Conservation (phyloP, 2,113 vertebrate genomes). For the Steatornis caripensis region DNA sequence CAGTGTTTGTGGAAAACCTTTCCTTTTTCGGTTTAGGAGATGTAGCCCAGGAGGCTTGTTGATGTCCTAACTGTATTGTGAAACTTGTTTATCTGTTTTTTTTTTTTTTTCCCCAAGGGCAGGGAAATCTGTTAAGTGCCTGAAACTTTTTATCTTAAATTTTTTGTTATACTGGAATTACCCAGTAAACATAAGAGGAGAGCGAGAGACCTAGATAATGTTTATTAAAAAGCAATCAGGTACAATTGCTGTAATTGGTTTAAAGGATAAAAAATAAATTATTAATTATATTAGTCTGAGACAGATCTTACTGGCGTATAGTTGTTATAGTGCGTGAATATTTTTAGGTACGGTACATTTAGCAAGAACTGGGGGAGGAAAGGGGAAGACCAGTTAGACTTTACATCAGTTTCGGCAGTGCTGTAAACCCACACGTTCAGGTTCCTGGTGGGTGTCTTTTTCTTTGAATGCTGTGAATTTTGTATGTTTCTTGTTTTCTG, state of each 20-base stretch:
- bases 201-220: rapidly evolving
- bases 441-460: not conserved
- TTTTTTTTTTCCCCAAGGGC: not conserved
- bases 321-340: rapidly evolving
- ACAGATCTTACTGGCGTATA: not conserved
- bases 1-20: not conserved
- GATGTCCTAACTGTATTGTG: not conserved
- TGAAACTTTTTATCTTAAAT: not conserved
- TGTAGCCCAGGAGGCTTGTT: not conserved
- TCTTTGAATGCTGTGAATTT: not conserved
- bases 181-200: not conserved
- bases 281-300: not conserved
- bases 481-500: not conserved
- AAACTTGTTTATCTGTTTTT: not conserved
- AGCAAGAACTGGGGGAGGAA: not conserved
- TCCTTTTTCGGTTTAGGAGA: not conserved
- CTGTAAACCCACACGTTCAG: not conserved
- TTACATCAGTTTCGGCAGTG: not conserved
- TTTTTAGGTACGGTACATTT: not conserved
- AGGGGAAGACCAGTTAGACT: not conserved
- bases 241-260: not conserved
- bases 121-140: not conserved
- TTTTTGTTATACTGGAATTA: not conserved
- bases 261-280: not conserved
- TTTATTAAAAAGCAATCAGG: not conserved